Percentiles rank a stretch among this genome's conserved stretches.
phyloP scores from a whole-genome alignment of 1,140 invertebrate species.

The Pseudomyrmex cubaensis region DNA sequence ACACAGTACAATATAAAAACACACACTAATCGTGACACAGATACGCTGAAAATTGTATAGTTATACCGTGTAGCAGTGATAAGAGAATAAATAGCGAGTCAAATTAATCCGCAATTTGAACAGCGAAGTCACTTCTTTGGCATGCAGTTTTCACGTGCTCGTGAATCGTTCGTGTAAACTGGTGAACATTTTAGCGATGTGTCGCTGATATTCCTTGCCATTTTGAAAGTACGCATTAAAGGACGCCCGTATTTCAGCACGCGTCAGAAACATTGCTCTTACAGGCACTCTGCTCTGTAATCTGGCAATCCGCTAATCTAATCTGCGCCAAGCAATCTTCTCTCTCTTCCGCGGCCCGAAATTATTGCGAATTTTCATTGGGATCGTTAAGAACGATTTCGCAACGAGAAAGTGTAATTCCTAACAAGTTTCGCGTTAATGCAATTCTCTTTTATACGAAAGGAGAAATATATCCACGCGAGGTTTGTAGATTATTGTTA shows the following conservation, averaged over 20 bases:
- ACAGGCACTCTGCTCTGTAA: conserved; percentile 65
- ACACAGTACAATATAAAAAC: neutral
- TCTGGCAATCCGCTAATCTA: conserved; percentile 72
- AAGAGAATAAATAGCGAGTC: conserved; percentile 45
- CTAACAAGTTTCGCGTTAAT: conserved; percentile 65
- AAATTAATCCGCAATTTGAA: conserved; percentile 69
- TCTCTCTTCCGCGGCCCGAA: conserved; percentile 41
- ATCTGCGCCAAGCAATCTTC: conserved; percentile 59
- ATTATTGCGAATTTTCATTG: conserved; percentile 73
- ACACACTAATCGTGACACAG: too few species aligned
- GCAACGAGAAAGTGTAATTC: conserved; percentile 58
- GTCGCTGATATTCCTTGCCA: conserved; percentile 40
- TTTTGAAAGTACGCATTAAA: conserved; percentile 60
- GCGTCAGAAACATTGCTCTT: conserved; percentile 60
- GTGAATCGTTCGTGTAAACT: conserved; percentile 60
- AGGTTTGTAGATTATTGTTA: neutral
- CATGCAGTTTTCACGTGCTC: conserved; percentile 40
- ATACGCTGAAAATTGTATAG: conserved; percentile 17
- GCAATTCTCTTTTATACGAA: neutral
- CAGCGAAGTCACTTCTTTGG: conserved; percentile 7
- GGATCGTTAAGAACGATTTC: conserved; percentile 70
- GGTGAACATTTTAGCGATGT: conserved; percentile 64
- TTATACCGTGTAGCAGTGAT: conserved; percentile 1
- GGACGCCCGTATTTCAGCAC: conserved; percentile 55
- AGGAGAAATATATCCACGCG: neutral